These are phyloP conservation scores for Anas platyrhynchos DNA, from an alignment of 2,113 vertebrate genomes.

Conservation along the genomic window DNA sequence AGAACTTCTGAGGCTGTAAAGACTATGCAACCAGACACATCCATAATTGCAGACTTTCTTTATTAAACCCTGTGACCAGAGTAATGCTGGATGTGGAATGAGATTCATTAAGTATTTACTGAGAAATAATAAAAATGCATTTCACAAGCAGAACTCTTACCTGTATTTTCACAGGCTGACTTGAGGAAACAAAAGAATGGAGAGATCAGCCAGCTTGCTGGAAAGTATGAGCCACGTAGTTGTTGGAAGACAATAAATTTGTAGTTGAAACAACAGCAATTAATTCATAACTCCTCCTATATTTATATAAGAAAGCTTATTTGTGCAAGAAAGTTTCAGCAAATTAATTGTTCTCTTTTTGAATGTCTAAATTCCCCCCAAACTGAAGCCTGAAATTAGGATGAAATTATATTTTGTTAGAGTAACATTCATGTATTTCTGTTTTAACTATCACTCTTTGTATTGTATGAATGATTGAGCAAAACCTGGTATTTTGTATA, in stretches of 20 bases:
- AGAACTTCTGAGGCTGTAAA: background rate
- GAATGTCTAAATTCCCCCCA: background rate
- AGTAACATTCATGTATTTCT: background rate
- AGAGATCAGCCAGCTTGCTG: background rate
- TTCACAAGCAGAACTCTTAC: background rate
- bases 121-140: constrained; percentile 32
- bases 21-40: background rate
- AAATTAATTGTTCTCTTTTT: background rate
- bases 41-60: background rate
- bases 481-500: background rate
- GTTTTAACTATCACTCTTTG: background rate
- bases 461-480: background rate
- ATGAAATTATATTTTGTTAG: background rate
- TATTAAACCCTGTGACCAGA: constrained; percentile 43
- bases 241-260: background rate
- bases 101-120: background rate
- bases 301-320: background rate
- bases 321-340: background rate
- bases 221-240: background rate
- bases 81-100: background rate
- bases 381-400: background rate
- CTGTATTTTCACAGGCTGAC: background rate
- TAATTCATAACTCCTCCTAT: background rate
- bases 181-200: background rate
- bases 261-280: background rate